A percentile compares a stretch with the other conserved stretches of the same genome.
These are phyloP conservation scores for Lota lota DNA, from an alignment of 2,113 vertebrate genomes.

Conservation along the genomic window DNA sequence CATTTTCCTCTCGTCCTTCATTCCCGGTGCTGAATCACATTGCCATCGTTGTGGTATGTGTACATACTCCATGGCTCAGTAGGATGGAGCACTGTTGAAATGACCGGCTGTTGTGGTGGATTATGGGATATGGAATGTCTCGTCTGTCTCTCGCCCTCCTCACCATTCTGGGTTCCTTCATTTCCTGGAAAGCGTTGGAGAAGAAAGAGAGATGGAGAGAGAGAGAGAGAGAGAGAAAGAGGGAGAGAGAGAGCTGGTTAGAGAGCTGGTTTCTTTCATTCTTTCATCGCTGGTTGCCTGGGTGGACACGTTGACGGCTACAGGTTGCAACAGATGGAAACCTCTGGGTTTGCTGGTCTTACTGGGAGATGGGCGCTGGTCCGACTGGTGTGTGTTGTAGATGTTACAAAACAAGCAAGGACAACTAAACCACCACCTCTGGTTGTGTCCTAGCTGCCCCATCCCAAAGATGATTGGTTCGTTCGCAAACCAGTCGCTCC, in stretches of 20 bases:
- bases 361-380: too few relatives aligned
- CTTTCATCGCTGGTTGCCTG: background rate
- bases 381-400: too few relatives aligned
- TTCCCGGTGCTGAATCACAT: background rate
- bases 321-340: too few relatives aligned
- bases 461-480: too few relatives aligned
- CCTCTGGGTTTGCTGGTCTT: too few relatives aligned
- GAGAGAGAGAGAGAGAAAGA: background rate
- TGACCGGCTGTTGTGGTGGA: background rate
- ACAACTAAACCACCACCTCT: too few relatives aligned
- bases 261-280: background rate
- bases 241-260: constrained; percentile 7
- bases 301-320: too few relatives aligned
- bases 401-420: too few relatives aligned
- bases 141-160: constrained; percentile 17
- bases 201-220: background rate
- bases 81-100: too few relatives aligned
- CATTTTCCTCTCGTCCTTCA: background rate
- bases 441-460: too few relatives aligned
- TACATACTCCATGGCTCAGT: too few relatives aligned
- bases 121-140: constrained; percentile 4
- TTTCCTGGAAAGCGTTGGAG: constrained; percentile 11
- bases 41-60: background rate
- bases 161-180: constrained; percentile 11
- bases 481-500: too few relatives aligned